A percentile compares a stretch with the other conserved stretches of the same genome.
Evolutionary conservation across 2,797 vertebrate genomes (phyloP).

Genomic region (Meriones psammophilus): DNA sequence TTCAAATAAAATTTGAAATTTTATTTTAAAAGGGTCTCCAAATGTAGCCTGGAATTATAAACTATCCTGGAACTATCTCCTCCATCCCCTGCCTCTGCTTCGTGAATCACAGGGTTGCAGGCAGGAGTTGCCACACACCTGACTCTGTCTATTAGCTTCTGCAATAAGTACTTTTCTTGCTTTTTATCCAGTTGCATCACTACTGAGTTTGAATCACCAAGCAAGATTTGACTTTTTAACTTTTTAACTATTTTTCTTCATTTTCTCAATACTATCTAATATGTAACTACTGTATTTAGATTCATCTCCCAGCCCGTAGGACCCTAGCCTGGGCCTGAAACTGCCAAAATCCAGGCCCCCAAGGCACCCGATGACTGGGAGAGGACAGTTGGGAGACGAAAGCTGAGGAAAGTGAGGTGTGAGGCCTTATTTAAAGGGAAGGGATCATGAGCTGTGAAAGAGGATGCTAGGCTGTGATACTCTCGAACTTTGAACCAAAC

Average conservation of each 20-base stretch:
- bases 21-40: neutral
- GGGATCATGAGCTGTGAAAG: neutral
- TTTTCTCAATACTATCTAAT: neutral
- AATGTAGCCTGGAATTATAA: neutral
- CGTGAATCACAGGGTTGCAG: no score
- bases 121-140: neutral
- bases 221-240: neutral
- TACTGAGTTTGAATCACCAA: neutral
- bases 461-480: neutral
- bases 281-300: neutral
- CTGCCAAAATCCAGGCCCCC: neutral
- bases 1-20: no score
- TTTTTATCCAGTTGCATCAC: neutral
- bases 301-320: rapidly evolving
- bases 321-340: neutral
- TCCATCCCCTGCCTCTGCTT: neutral
- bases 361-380: neutral
- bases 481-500: no score
- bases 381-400: neutral
- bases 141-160: neutral
- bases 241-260: neutral
- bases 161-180: neutral
- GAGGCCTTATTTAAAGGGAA: neutral
- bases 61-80: neutral
- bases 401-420: neutral